phyloP scores from a whole-genome alignment of 2,888 invertebrate genomes.

The Tachina grossa region DNA sequence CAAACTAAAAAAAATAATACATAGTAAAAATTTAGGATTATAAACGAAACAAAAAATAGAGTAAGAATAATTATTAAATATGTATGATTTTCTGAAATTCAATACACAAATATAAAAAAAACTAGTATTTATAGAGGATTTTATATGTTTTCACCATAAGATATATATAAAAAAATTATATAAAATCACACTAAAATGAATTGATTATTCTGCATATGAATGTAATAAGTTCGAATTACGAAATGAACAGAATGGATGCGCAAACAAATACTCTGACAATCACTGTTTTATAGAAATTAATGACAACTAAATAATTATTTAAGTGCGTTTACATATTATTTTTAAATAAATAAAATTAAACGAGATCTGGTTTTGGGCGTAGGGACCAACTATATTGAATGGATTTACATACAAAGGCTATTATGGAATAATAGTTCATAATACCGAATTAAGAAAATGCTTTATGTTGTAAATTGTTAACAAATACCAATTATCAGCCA shows the following conservation, averaged over 20 bases:
- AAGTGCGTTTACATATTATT: background rate
- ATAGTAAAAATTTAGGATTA: constrained; percentile 44
- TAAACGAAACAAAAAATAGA: constrained; percentile 50
- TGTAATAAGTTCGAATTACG: background rate
- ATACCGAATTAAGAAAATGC: constrained; percentile 14
- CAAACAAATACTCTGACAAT: constrained; percentile 70
- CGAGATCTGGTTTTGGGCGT: constrained; percentile 54
- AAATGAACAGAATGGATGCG: constrained; percentile 54
- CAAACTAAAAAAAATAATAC: constrained; percentile 45
- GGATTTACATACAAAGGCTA: constrained; percentile 20
- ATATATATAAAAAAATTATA: constrained; percentile 20
- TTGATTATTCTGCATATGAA: constrained; percentile 49
- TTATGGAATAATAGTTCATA: background rate
- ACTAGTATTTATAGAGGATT: constrained; percentile 65
- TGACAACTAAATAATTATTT: constrained; percentile 26
- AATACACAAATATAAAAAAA: constrained; percentile 61
- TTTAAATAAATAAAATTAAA: constrained; percentile 25
- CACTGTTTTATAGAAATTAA: constrained; percentile 60
- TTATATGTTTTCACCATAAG: constrained; percentile 69
- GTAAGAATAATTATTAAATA: constrained; percentile 46
- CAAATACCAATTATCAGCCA: constrained; percentile 66
- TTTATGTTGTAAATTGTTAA: constrained; percentile 46
- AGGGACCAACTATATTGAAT: constrained; percentile 64
- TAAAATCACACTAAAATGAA: constrained; percentile 58
- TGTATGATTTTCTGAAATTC: constrained; percentile 58